Evolutionary conservation across 2,113 vertebrate genomes (phyloP).

Genomic region (Nothocercus nigrocapillus): DNA sequence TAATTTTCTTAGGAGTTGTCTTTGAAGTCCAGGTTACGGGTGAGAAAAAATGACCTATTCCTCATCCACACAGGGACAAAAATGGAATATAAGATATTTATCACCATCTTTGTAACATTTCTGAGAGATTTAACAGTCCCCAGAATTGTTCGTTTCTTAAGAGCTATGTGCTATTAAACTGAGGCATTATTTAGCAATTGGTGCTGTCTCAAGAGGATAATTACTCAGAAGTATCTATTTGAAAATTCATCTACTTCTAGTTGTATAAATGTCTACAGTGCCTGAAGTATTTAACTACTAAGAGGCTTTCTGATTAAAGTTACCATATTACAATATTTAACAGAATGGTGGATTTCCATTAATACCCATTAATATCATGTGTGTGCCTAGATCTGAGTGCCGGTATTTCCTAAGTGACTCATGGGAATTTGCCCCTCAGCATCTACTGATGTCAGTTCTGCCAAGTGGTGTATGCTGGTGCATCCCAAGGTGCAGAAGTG

Average conservation of each 20-base stretch:
- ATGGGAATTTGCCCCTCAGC: background rate
- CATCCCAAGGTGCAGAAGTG: background rate
- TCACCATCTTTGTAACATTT: slow-evolving; percentile 53
- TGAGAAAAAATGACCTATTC: slow-evolving; percentile 17
- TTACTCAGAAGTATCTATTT: slow-evolving; percentile 72
- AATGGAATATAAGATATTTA: slow-evolving; percentile 51
- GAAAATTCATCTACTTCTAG: slow-evolving; percentile 61
- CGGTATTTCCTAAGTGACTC: background rate
- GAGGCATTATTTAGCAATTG: slow-evolving; percentile 58
- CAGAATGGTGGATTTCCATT: slow-evolving; percentile 51
- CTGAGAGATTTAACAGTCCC: slow-evolving; percentile 63
- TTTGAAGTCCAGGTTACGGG: slow-evolving; percentile 25
- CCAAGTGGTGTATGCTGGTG: background rate
- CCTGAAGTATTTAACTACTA: slow-evolving; percentile 60
- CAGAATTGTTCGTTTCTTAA: slow-evolving; percentile 59
- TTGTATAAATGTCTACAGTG: slow-evolving; percentile 65
- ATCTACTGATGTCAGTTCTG: background rate
- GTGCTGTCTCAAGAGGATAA: slow-evolving; percentile 62
- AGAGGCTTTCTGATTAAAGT: slow-evolving; percentile 47
- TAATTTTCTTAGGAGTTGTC: slow-evolving; percentile 23
- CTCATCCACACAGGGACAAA: background rate
- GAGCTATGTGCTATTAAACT: slow-evolving; percentile 68
- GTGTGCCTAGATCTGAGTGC: slow-evolving; percentile 5
- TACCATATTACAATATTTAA: slow-evolving; percentile 51
- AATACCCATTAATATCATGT: slow-evolving; percentile 35